A percentile compares a stretch with the other conserved stretches of the same genome.
phyloP scores from a whole-genome alignment of 1,140 invertebrate species.

The Diplogasteroides magnus region DNA sequence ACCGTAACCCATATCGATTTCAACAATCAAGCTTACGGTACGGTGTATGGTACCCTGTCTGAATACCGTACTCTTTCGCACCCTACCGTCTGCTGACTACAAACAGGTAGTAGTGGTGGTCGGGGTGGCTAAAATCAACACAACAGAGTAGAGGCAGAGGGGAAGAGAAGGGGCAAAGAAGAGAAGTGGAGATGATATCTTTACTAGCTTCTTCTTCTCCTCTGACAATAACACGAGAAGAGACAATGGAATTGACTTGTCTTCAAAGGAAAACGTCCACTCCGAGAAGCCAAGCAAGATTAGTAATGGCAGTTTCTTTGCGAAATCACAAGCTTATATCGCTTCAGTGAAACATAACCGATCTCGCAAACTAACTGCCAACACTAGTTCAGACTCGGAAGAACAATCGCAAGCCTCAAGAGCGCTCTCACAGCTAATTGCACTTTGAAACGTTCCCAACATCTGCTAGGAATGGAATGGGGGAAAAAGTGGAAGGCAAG shows the following conservation, averaged over 20 bases:
- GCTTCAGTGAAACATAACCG: not conserved
- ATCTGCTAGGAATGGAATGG: not conserved
- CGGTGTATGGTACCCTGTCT: no score
- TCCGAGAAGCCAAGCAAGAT: no score
- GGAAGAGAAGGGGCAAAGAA: not conserved
- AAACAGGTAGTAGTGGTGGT: no score
- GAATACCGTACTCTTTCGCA: no score
- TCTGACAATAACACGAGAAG: not conserved
- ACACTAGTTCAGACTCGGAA: not conserved
- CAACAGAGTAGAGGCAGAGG: no score
- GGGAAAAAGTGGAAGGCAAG: not conserved
- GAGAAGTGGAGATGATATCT: not conserved
- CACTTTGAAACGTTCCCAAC: not conserved
- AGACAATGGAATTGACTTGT: no score
- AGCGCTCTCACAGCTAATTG: not conserved
- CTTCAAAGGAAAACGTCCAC: no score
- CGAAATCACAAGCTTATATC: not conserved
- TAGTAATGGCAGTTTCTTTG: no score
- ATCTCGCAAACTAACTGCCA: not conserved
- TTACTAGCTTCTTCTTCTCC: not conserved
- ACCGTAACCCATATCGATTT: no score
- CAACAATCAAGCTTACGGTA: no score
- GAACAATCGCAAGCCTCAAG: not conserved
- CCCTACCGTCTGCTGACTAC: no score
- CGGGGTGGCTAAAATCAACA: no score